Evolutionary conservation across 1,140 invertebrate genomes (phyloP), one percentile per base, ranked within the genome.

Genomic region (Whitmania pigra): DNA sequence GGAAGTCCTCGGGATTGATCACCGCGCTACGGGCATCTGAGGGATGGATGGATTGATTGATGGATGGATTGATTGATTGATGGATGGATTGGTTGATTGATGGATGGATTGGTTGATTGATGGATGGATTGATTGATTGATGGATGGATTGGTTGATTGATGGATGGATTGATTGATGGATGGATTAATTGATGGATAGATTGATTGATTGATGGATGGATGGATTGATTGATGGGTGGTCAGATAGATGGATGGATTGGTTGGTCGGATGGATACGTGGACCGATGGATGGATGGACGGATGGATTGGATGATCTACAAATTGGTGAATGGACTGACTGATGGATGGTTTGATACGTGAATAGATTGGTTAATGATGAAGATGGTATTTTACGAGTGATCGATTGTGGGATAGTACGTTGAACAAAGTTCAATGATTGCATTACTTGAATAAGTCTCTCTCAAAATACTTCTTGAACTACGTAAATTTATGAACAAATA

Each of bases 1-100:
- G 87, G 77, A 89, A 90, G 29, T 88, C 86, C 49, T 87, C 86
- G 9, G 84, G 81, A 4, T 87, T 88, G 43, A 94, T 85, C 80
- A 90, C 88, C 2, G 92, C 89, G 22, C 87, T 85, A 86, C 90
- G 91, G 27, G 91, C 89, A 83, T 94, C 90, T 81, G 72, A 43
- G 77, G 73, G 22, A 69, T 1, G 7, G 67, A 4, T 40, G 29
- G 43, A 69, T 31, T 11, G n/a, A 49, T 49, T 17, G 22, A 18
- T 9, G 36, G 31, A 22, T 31, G n/a, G 11, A 49, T 49, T 22
- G 43, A 13, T 63, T 13, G 3, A 63, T 7, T 13, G 22, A 69
- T 31, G 2, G 67, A 27, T 40, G 2, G 43, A 31, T 31, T 11
- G n/a, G n/a, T 49, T 20, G 22, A 27, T 22, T 5, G 1, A 22